These are phyloP conservation scores for Lutraria rhynchaena DNA, from an alignment of 1,140 invertebrate species.

Conservation along the genomic window DNA sequence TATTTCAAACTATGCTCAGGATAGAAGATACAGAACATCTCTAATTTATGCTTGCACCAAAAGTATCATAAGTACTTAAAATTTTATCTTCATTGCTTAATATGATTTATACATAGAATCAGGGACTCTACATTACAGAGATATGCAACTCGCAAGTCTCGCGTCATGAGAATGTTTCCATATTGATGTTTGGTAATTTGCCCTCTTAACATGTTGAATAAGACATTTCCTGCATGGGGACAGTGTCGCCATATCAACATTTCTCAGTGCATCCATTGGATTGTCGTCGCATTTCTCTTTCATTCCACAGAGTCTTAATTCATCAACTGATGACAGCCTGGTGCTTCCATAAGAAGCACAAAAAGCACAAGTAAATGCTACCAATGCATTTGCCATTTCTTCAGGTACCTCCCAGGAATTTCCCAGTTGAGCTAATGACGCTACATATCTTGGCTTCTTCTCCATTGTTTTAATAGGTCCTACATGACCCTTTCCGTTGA, in stretches of 20 bases:
- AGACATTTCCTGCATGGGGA: background rate
- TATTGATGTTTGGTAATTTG: constrained; percentile 9
- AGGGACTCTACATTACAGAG: too few relatives aligned
- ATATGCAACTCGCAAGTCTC: too few relatives aligned
- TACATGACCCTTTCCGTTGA: constrained; percentile 13
- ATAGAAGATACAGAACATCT: too few relatives aligned
- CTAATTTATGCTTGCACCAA: too few relatives aligned
- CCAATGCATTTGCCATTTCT: background rate
- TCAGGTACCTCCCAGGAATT: background rate
- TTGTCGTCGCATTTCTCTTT: constrained; percentile 13
- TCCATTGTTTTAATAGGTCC: background rate
- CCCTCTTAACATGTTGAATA: constrained; percentile 17
- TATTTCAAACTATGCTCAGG: too few relatives aligned
- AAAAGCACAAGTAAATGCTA: background rate
- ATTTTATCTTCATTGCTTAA: too few relatives aligned
- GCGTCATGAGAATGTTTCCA: background rate
- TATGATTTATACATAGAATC: too few relatives aligned
- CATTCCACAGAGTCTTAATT: constrained; percentile 12
- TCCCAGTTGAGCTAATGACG: background rate
- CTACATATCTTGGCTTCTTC: background rate
- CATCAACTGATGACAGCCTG: background rate
- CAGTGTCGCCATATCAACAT: background rate
- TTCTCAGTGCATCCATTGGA: background rate
- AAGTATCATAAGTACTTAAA: too few relatives aligned
- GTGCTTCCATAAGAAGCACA: background rate